Evolutionary conservation across 2,113 vertebrate species (phyloP).

Genomic region (Copsychus sechellarum): DNA sequence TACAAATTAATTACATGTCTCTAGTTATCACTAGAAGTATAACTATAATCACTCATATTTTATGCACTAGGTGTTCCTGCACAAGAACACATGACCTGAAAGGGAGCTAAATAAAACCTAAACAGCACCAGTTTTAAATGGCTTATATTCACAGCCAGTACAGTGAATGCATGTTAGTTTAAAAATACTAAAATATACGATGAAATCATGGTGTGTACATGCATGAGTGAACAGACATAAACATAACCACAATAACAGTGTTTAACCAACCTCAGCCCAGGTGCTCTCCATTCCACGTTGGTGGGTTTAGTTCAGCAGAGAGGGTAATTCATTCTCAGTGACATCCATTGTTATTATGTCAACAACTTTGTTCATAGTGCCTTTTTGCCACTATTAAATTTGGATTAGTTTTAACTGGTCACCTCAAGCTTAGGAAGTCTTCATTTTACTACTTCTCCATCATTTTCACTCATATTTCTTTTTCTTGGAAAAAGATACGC

Average conservation of each 20-base stretch:
- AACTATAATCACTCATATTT: background rate
- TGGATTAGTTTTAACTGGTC: background rate
- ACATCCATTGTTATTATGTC: background rate
- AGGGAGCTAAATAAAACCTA: background rate
- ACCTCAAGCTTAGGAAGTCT: background rate
- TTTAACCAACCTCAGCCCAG: background rate
- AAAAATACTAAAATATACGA: background rate
- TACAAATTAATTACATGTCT: background rate
- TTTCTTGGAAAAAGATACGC: background rate
- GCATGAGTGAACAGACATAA: background rate
- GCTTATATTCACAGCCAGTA: background rate
- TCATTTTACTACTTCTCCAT: background rate
- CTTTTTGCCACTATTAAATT: background rate
- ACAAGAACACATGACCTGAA: background rate
- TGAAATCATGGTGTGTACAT: background rate
- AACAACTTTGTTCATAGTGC: background rate
- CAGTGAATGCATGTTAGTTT: fast-evolving
- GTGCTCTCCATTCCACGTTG: background rate
- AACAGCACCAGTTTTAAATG: background rate
- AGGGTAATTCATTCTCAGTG: background rate
- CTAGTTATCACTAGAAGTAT: background rate
- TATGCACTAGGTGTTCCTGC: background rate
- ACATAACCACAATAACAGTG: background rate
- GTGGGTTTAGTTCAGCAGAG: background rate
- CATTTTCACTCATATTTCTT: background rate